Conservation (phyloP, 2,797 vertebrate genomes). For the Pogonophryne albipinna region DNA sequence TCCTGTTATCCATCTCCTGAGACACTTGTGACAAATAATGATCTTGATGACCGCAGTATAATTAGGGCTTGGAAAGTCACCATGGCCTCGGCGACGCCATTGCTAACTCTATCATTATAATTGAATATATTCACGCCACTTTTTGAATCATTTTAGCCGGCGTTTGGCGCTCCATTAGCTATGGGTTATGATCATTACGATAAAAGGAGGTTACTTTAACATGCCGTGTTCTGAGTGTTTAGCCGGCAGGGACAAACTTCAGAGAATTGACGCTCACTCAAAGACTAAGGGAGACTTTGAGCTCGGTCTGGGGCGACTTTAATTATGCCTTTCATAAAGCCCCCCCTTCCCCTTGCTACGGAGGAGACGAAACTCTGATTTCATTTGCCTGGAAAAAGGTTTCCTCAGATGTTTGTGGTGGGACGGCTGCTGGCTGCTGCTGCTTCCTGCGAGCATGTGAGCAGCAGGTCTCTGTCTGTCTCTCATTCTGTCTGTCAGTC, state of each 20-base stretch:
- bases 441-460: slow-evolving; percentile 56
- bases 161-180: slow-evolving; percentile 80
- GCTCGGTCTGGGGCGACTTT: slow-evolving; percentile 74
- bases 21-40: slow-evolving; percentile 75
- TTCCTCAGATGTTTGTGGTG: slow-evolving; percentile 79
- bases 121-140: slow-evolving; percentile 73
- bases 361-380: slow-evolving; percentile 78
- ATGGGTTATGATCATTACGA: slow-evolving; percentile 76
- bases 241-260: slow-evolving; percentile 70
- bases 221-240: slow-evolving; percentile 64
- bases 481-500: slow-evolving; percentile 50
- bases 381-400: slow-evolving; percentile 70
- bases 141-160: slow-evolving; percentile 73
- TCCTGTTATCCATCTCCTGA: slow-evolving; percentile 59
- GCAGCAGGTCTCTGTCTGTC: slow-evolving; percentile 57
- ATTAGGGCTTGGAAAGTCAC: slow-evolving; percentile 74
- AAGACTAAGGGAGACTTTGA: slow-evolving; percentile 67
- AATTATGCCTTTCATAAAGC: slow-evolving; percentile 75
- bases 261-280: slow-evolving; percentile 71
- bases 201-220: slow-evolving; percentile 78
- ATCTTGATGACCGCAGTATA: slow-evolving; percentile 75
- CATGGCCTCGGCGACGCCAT: slow-evolving; percentile 37
- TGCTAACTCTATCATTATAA: slow-evolving; percentile 73
- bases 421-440: slow-evolving; percentile 73
- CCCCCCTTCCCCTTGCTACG: slow-evolving; percentile 49